Base-by-base conservation (phyloP, 2,113 vertebrate species). In the Turnix velox region DNA sequence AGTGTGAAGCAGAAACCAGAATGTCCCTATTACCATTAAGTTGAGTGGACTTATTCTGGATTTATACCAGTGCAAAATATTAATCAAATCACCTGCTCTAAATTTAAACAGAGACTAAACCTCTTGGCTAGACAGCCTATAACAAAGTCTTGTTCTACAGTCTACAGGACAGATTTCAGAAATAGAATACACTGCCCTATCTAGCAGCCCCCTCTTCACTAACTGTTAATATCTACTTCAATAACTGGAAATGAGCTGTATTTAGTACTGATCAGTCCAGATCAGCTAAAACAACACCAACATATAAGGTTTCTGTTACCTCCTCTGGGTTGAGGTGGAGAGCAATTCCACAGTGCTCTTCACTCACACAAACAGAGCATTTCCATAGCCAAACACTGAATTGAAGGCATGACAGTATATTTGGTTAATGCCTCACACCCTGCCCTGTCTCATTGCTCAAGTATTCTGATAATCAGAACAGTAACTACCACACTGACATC, bases 361-460 rank as follows among this genome's bases (percentile, higher is more conserved):
- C 40, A 23, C 58, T 82, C 7, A 59, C 42, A 88, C 52, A 81
- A 92, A 67, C 49, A 1, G 1, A 86, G 6, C 68, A 65, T 84
- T 87, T 75, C 30, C 74, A 59, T 7, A 76, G 54, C 39, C 42
- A 72, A 93, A 88, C 31, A 91, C 12, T n/a, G 69, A 77, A 27
- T 2, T 39, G 51, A 92, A 84, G 49, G 54, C 49, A 92, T 72
- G 74, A 82, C 80, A 84, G 25, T 65, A 1, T 76, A 69, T 79
- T 78, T 68, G 54, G 24, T 72, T 84, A 89, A 78, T 84, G 49
- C 61, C 46, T 92, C 91, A 94, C 88, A 66, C 74, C 77, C 88
- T 79, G 33, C 39, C 42, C 45, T 76, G 81, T 84, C 66, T 94
- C 88, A 91, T 18, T 76, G 77, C 63, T 91, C 77, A 96, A 95